A percentile compares a stretch with the other conserved stretches of the same genome.
Conservation (phyloP, 2,797 vertebrate genomes). For the Buceros bicornis region DNA sequence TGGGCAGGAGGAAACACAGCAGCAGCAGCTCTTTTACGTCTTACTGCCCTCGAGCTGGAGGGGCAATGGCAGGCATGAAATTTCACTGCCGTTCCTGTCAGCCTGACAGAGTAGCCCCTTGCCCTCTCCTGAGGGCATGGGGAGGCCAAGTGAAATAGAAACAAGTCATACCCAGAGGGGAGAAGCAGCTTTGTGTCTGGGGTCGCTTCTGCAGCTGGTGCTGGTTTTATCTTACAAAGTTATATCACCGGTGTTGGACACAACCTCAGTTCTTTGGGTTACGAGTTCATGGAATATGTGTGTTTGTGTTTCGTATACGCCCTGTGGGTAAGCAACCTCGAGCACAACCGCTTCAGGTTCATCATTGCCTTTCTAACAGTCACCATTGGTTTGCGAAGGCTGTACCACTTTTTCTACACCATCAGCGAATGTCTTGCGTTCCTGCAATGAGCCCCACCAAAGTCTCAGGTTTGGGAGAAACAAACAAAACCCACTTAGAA, state of each 20-base stretch:
- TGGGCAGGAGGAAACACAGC: not conserved
- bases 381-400: not conserved
- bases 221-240: not conserved
- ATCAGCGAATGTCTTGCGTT: not conserved
- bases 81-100: not conserved
- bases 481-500: not conserved
- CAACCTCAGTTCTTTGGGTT: not conserved
- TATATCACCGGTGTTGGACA: not conserved
- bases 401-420: not conserved
- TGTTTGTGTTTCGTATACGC: not conserved
- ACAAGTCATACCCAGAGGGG: not conserved
- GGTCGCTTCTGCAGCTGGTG: not conserved
- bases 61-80: not conserved
- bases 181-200: not conserved
- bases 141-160: not conserved
- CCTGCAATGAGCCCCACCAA: not conserved
- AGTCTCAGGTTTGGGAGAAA: not conserved
- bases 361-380: not conserved
- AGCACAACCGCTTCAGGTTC: not conserved
- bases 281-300: accelerated
- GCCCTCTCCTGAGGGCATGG: not conserved
- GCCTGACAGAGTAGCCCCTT: not conserved
- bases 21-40: not conserved
- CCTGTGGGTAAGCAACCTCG: not conserved
- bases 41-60: not conserved